phyloP scores from a whole-genome alignment of 2,113 vertebrate species.

The pig (Sus scrofa) region DNA sequence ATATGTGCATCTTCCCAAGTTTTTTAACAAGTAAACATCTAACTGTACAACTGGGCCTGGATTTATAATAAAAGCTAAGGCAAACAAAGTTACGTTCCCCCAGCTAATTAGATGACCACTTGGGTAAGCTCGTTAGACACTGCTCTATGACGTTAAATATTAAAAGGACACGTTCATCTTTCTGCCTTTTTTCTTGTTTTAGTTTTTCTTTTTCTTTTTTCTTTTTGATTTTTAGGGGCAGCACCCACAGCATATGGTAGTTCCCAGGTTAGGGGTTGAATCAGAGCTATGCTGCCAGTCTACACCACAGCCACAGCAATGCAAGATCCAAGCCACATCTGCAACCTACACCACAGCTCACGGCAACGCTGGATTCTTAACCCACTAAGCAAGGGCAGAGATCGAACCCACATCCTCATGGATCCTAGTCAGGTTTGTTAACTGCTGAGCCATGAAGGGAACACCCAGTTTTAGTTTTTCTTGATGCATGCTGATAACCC shows the following conservation, averaged over 20 bases:
- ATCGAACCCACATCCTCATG: too few species aligned
- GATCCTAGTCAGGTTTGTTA: too few species aligned
- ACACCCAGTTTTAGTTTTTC: neutral
- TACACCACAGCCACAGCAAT: too few species aligned
- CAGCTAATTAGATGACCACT: neutral
- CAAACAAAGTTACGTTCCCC: neutral
- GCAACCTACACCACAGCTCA: too few species aligned
- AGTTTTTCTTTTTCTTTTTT: neutral
- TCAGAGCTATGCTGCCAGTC: too few species aligned
- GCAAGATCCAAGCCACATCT: too few species aligned
- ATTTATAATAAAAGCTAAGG: neutral
- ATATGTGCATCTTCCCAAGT: neutral
- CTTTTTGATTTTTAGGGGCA: too few species aligned
- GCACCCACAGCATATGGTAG: too few species aligned
- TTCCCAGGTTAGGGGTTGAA: too few species aligned
- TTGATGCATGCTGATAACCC: neutral
- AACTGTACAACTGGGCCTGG: neutral
- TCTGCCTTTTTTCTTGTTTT: neutral
- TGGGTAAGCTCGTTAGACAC: neutral
- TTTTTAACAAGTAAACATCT: neutral
- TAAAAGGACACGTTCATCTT: neutral
- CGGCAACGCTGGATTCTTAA: too few species aligned
- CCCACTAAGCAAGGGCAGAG: too few species aligned
- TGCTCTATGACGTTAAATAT: neutral
- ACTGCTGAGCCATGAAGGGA: too few species aligned